phyloP scores from a whole-genome alignment of 2,797 vertebrate species.

The Myotis findleyi region DNA sequence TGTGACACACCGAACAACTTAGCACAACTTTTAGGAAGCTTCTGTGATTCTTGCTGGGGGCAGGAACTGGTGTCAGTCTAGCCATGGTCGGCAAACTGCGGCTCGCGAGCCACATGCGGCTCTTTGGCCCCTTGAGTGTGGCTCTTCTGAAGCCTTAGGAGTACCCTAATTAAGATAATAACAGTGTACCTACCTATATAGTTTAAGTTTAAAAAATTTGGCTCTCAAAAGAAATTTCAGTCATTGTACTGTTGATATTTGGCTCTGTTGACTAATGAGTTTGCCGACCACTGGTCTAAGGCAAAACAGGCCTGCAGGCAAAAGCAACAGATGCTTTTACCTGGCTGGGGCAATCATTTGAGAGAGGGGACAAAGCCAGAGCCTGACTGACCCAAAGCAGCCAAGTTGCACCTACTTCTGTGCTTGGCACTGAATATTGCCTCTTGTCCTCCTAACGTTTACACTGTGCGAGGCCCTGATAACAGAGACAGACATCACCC shows the following conservation, averaged over 20 bases:
- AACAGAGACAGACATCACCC: slow-evolving; percentile 58
- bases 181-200: too few species aligned
- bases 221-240: too few species aligned
- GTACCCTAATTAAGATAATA: too few species aligned
- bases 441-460: slow-evolving; percentile 45
- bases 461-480: slow-evolving; percentile 50
- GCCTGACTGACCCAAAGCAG: neutral
- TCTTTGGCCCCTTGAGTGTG: too few species aligned
- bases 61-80: neutral
- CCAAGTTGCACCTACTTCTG: neutral
- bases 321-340: slow-evolving; percentile 1
- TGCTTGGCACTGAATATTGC: neutral
- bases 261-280: too few species aligned
- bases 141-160: too few species aligned
- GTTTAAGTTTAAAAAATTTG: too few species aligned
- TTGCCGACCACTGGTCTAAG: neutral
- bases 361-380: neutral
- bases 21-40: neutral
- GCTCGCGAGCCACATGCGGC: too few species aligned
- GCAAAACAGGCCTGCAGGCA: neutral
- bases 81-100: too few species aligned
- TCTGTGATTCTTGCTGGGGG: neutral
- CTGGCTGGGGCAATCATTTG: neutral
- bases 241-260: too few species aligned
- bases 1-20: neutral